A percentile compares a stretch with the other conserved stretches of the same genome.
These are phyloP conservation scores for Heterodera schachtii DNA, from an alignment of 1,140 invertebrate genomes.

Conservation along the genomic window DNA sequence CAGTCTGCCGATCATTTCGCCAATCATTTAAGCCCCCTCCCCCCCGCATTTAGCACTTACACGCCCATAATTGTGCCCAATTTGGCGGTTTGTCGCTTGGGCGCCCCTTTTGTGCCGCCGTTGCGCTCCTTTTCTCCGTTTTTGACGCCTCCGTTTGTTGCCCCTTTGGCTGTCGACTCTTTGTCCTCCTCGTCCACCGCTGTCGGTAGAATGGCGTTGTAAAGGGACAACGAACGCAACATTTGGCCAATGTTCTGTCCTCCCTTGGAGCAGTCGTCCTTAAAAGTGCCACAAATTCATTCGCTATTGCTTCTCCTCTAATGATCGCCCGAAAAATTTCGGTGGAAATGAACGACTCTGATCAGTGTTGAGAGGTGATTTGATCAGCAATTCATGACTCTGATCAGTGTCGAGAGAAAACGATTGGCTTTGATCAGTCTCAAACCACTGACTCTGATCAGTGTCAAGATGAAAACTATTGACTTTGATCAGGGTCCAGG, in stretches of 20 bases:
- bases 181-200: conserved; percentile 56
- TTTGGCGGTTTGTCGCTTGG: conserved; percentile 51
- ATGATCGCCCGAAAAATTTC: too few species aligned
- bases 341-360: too few species aligned
- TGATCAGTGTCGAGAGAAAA: too few species aligned
- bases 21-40: too few species aligned
- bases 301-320: too few species aligned
- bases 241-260: conserved; percentile 64
- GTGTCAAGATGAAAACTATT: too few species aligned
- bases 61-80: conserved; percentile 96
- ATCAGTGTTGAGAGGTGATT: too few species aligned
- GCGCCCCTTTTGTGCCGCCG: background rate
- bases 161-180: conserved; percentile 31
- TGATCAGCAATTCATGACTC: too few species aligned
- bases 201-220: conserved; percentile 58
- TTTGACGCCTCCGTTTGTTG: conserved; percentile 9
- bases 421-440: too few species aligned
- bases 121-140: conserved; percentile 9
- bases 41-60: conserved; percentile 5
- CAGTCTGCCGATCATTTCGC: too few species aligned
- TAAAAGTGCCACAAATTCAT: conserved; percentile 14
- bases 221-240: conserved; percentile 63
- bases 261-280: conserved; percentile 64
- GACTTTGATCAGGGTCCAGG: too few species aligned
- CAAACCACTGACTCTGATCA: too few species aligned